Conservation (phyloP, 2,888 invertebrate species). For the Torymus aiolomorphi region DNA sequence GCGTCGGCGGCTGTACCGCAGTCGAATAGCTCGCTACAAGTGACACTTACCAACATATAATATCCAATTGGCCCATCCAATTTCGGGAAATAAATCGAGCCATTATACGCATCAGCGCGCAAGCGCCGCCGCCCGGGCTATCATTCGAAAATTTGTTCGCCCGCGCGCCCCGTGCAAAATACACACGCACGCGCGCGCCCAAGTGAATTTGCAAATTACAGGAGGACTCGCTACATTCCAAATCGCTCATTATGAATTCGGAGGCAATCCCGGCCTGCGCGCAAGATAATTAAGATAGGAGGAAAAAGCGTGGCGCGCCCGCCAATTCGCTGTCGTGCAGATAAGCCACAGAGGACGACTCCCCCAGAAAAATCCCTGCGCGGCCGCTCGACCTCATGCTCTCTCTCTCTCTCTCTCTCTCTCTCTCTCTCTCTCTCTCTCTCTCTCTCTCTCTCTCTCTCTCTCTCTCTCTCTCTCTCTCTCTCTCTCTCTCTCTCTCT, state of each 20-base stretch:
- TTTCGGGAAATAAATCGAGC: slow-evolving; percentile 7
- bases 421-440: not conserved
- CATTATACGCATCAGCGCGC: not conserved
- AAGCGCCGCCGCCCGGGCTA: not conserved
- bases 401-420: not conserved
- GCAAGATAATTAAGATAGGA: slow-evolving; percentile 32
- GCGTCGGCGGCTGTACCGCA: not conserved
- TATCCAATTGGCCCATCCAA: slow-evolving; percentile 14
- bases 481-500: not conserved
- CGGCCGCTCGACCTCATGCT: no score
- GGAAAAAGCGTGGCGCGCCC: not conserved
- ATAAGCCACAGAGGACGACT: not conserved
- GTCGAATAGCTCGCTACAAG: slow-evolving; percentile 4
- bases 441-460: no score
- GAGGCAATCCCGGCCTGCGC: no score
- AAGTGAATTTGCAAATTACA: slow-evolving; percentile 31
- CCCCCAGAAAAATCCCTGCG: no score
- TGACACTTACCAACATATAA: slow-evolving; percentile 9
- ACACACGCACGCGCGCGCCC: not conserved
- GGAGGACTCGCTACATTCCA: not conserved
- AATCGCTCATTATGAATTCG: slow-evolving; percentile 25
- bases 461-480: not conserved
- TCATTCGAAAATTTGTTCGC: slow-evolving; percentile 7
- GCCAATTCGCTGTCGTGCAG: not conserved
- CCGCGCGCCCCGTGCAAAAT: not conserved